Evolutionary conservation across 2,113 vertebrate species (phyloP).

Genomic region (Gavia stellata): DNA sequence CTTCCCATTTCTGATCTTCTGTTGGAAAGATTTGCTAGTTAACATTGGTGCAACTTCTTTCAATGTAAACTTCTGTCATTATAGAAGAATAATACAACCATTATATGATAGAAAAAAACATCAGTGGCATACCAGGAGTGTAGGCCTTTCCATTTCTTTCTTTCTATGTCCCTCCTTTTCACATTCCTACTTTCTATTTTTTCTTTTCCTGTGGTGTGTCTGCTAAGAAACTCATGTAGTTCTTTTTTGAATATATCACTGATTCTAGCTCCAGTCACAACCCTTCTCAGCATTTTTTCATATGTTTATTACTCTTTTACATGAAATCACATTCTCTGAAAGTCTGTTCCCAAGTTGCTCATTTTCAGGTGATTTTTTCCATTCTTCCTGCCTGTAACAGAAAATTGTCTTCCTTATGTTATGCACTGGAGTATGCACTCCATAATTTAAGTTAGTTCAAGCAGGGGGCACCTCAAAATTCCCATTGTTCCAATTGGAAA

Average conservation of each 20-base stretch:
- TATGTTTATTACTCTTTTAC: conserved; percentile 3
- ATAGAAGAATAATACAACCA: background rate
- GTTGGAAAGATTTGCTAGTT: background rate
- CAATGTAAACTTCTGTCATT: background rate
- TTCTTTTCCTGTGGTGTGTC: background rate
- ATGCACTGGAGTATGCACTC: background rate
- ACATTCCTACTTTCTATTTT: background rate
- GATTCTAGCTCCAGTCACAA: background rate
- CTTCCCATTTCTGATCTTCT: background rate
- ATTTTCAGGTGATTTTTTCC: conserved; percentile 15
- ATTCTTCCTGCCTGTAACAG: background rate
- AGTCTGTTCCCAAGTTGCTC: background rate
- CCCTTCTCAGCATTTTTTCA: background rate
- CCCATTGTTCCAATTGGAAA: background rate
- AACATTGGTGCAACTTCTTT: background rate
- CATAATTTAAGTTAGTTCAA: conserved; percentile 26
- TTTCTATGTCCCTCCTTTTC: background rate
- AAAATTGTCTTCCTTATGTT: conserved; percentile 12
- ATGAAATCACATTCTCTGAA: background rate
- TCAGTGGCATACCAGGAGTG: background rate
- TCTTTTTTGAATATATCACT: background rate
- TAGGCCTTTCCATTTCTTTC: background rate
- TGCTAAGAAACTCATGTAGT: background rate
- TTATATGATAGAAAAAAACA: background rate
- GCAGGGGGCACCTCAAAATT: background rate